Evolutionary conservation across 2,113 vertebrate genomes (phyloP), one percentile per base, ranked within the genome.

Genomic region (Platycercus adscitus): DNA sequence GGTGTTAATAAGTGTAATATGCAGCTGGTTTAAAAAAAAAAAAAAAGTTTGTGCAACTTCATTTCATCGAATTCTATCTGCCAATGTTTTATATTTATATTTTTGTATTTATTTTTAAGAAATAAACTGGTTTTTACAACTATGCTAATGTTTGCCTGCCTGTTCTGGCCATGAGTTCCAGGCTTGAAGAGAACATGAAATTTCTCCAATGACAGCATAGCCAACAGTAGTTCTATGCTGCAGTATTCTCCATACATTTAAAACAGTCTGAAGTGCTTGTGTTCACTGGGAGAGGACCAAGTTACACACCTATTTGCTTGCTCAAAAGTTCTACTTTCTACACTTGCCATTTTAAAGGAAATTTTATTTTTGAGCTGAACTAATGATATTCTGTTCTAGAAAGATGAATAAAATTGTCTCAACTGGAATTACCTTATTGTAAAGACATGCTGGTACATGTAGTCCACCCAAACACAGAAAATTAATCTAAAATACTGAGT

Each of bases 81-180:
- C 99, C 98, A 98, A 99, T 99, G 99, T 99, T 99, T 99, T 99
- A 99, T 99, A 99, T 99, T 99, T 99, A 99, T 99, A 99, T 99
- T 99, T 99, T 99, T 99, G 99, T 99, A 99, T 99, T 99, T 99
- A 99, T 99, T 99, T 98, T 99, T 99, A 96, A 98, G 98, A 99
- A 99, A 98, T 98, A 98, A 98, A 98, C 97, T 98, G 95, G 98
- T 98, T 98, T 98, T 98, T 98, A 98, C 98, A 98, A 98, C 98
- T 97, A 98, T 65, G 23, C 86, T 96, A 85, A 83, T 94, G 91
- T 23, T 85, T 97, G 92, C 68, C 84, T 97, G 26, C 61, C 71
- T 96, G 7, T 88, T 86, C 25, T 58, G 31, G 66, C 71, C 61
- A 24, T 66, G 35, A 53, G 2, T 80, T 60, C 68, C 77, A 77